phyloP scores from a whole-genome alignment of 2,113 vertebrate genomes.

The Poecile atricapillus region DNA sequence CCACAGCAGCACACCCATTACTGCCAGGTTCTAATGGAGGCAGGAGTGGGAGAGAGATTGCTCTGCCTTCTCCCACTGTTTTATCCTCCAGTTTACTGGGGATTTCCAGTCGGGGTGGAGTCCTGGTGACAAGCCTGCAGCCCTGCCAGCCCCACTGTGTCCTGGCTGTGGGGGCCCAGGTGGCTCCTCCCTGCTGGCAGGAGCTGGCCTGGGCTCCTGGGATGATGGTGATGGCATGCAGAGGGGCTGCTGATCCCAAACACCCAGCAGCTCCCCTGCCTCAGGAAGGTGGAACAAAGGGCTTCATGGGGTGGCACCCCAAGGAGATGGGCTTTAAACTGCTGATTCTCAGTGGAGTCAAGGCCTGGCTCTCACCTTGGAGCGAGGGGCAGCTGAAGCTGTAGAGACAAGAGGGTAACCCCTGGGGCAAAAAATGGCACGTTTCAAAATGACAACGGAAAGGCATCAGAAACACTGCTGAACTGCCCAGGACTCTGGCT shows the following conservation, averaged over 20 bases:
- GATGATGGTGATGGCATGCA: not conserved
- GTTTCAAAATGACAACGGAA: not conserved
- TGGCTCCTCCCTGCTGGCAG: not conserved
- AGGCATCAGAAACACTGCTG: not conserved
- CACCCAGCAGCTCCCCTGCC: not conserved
- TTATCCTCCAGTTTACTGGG: not conserved
- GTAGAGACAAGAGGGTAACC: not conserved
- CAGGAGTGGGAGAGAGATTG: not conserved
- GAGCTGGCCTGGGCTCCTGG: not conserved
- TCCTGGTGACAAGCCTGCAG: not conserved
- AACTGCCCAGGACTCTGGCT: not conserved
- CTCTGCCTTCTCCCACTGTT: not conserved
- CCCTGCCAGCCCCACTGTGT: not conserved
- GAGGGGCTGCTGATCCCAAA: not conserved
- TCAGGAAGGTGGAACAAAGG: not conserved
- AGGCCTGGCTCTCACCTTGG: not conserved
- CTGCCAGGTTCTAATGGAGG: not conserved
- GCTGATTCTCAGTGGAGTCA: not conserved
- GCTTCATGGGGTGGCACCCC: fast-evolving
- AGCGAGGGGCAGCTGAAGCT: not conserved
- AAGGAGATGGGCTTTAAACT: not conserved
- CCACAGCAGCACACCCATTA: not conserved
- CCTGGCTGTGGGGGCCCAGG: not conserved
- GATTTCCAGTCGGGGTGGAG: not conserved
- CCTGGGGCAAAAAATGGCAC: fast-evolving